phyloP scores from a whole-genome alignment of 2,888 invertebrate species.

The Colostygia pectinataria region DNA sequence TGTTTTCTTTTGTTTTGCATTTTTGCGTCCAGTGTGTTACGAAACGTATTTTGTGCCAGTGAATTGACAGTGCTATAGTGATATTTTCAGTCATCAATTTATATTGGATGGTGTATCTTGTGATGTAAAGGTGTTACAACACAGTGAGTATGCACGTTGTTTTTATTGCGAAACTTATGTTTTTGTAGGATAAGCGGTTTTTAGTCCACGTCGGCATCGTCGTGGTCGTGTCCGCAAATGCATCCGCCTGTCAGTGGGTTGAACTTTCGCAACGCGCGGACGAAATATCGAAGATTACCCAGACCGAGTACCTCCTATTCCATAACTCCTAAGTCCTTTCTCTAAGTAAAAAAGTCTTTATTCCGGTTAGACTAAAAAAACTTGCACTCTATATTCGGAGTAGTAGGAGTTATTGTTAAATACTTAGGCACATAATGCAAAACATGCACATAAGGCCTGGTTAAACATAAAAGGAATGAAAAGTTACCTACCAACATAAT shows the following conservation, averaged over 20 bases:
- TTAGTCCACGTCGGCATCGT: slow-evolving; percentile 33
- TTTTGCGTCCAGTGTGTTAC: slow-evolving; percentile 44
- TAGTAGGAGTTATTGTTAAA: too few species aligned
- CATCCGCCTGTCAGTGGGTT: slow-evolving; percentile 33
- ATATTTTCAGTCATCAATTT: slow-evolving; percentile 35
- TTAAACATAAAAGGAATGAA: too few species aligned
- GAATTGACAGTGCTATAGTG: slow-evolving; percentile 39
- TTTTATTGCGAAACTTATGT: slow-evolving; percentile 29
- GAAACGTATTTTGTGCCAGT: slow-evolving; percentile 58
- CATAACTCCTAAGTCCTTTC: too few species aligned
- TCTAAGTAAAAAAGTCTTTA: too few species aligned
- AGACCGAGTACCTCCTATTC: slow-evolving; percentile 1
- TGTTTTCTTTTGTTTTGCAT: slow-evolving; percentile 52
- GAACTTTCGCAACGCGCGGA: slow-evolving; percentile 33
- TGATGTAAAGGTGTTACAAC: slow-evolving; percentile 27
- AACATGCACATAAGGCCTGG: too few species aligned
- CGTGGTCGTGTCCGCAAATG: slow-evolving; percentile 28
- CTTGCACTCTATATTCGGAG: too few species aligned
- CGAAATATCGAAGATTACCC: slow-evolving; percentile 13
- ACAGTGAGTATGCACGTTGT: slow-evolving; percentile 28
- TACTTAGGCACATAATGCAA: too few species aligned
- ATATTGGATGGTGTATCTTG: slow-evolving; percentile 43
- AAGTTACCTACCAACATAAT: too few species aligned
- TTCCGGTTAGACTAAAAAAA: too few species aligned
- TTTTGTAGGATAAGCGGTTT: slow-evolving; percentile 26